Percentiles rank a stretch among this genome's conserved stretches.
These are phyloP conservation scores for Pachyramphus minor DNA, from an alignment of 2,113 vertebrate species.

Conservation along the genomic window DNA sequence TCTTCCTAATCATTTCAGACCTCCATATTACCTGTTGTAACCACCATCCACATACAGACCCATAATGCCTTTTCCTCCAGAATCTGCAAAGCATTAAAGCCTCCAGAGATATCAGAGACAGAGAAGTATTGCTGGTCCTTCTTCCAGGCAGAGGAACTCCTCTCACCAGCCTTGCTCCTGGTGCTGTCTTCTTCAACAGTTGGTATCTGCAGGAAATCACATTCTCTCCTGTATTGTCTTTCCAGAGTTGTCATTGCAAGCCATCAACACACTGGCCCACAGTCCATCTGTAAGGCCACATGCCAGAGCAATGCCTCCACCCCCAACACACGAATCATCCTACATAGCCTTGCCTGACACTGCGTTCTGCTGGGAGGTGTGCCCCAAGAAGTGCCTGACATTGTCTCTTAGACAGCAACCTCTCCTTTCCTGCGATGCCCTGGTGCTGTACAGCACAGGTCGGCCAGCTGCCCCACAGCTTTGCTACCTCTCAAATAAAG, in stretches of 20 bases:
- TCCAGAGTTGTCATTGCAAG: not conserved
- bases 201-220: not conserved
- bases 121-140: not conserved
- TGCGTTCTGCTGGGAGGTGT: not conserved
- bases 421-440: not conserved
- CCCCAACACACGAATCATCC: not conserved
- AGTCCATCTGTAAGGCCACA: not conserved
- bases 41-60: not conserved
- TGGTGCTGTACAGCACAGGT: not conserved
- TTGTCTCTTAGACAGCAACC: not conserved
- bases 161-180: not conserved
- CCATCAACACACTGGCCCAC: fast-evolving
- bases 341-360: not conserved
- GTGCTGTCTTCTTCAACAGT: not conserved
- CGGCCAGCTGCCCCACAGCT: not conserved
- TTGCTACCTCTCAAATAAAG: not conserved
- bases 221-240: not conserved
- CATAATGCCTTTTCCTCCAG: not conserved
- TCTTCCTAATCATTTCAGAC: not conserved
- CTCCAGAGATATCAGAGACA: not conserved
- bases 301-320: not conserved
- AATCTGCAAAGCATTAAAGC: not conserved
- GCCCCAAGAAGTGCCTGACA: not conserved
- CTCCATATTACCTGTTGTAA: not conserved
- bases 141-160: not conserved